Conservation (phyloP, 2,888 invertebrate species). For the Dorcus hopei region DNA sequence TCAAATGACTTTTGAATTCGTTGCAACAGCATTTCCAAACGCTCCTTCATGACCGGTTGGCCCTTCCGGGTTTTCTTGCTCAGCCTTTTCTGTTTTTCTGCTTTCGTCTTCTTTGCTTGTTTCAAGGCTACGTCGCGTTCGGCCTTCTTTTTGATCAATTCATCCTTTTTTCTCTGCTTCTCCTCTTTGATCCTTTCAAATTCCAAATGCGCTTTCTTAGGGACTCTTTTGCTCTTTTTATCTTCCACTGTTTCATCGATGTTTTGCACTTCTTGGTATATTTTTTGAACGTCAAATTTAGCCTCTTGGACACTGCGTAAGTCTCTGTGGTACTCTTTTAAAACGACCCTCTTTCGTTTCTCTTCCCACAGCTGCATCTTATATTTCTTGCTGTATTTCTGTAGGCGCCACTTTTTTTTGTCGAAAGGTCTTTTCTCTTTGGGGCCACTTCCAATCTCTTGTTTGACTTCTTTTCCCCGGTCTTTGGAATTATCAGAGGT, state of each 20-base stretch:
- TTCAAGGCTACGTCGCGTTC: constrained; percentile 62
- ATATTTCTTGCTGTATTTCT: constrained; percentile 69
- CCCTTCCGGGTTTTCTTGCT: constrained; percentile 77
- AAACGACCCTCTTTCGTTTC: constrained; percentile 57
- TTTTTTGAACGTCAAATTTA: constrained; percentile 52
- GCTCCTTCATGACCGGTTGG: constrained; percentile 81
- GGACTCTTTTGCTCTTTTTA: constrained; percentile 40
- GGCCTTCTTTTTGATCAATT: constrained; percentile 51
- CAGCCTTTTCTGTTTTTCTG: constrained; percentile 67
- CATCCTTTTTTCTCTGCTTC: constrained; percentile 53
- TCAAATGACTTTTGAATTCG: constrained; percentile 58
- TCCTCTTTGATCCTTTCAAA: constrained; percentile 57
- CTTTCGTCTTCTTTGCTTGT: constrained; percentile 67
- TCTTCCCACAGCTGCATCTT: constrained; percentile 69
- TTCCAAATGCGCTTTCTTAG: constrained; percentile 55
- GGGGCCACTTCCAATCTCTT: too few species aligned
- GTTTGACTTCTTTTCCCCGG: neutral
- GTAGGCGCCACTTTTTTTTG: constrained; percentile 63
- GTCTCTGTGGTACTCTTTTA: constrained; percentile 58
- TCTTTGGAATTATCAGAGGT: neutral
- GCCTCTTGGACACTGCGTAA: constrained; percentile 45
- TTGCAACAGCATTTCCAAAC: constrained; percentile 73
- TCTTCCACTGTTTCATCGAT: constrained; percentile 19
- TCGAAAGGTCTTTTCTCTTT: constrained; percentile 59
- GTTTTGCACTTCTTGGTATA: constrained; percentile 48